Base-by-base conservation (phyloP, 1,140 invertebrate genomes). In the Papilio aristodemus region DNA sequence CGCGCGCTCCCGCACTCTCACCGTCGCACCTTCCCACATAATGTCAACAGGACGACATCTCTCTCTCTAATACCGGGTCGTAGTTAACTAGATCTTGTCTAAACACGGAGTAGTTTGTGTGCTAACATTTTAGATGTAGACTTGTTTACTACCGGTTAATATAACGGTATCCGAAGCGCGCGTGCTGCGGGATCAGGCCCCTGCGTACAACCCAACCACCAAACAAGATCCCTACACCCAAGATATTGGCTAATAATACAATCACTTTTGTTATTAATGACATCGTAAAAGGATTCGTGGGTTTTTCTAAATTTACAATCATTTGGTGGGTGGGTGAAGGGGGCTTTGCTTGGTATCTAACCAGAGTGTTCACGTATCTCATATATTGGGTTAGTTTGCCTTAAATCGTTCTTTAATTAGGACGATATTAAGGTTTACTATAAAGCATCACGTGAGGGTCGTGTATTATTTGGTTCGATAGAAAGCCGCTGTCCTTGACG, bases 311-410 rank as follows among this genome's bases (percentile, higher is more conserved):
- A 84, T 85, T 85, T 67, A 71, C 73, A 77, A 78, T 66, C 74
- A 87, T 90, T 92, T 92, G 91, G 91, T 92, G 91, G 91, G 86
- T 92, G 91, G 91, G 90, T 90, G 88, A 89, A 90, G 87, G 91
- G 89, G 91, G 90, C 91, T 92, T 92, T 92, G 91, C 91, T 92
- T 92, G 91, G 91, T 92, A 92, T 92, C 91, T 66, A 66, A 66
- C 14, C 39, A 46, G 9, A 32, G 39, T 86, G 70, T 69, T 79
- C 27, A 74, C 68, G 68, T 69, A 63, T 73, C 71, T 71, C 70
- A 63, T 41, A 43, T 27, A 58, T 54, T 32, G 69, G 54, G 71
- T 27, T 13, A 17, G 19, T 50, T 38, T 46, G 63, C 63, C 32
- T 46, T 32, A 32, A 14, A 17, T 46, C 39, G 14, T 25, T 14